phyloP scores from a whole-genome alignment of 2,113 vertebrate species.

The Struthio camelus region DNA sequence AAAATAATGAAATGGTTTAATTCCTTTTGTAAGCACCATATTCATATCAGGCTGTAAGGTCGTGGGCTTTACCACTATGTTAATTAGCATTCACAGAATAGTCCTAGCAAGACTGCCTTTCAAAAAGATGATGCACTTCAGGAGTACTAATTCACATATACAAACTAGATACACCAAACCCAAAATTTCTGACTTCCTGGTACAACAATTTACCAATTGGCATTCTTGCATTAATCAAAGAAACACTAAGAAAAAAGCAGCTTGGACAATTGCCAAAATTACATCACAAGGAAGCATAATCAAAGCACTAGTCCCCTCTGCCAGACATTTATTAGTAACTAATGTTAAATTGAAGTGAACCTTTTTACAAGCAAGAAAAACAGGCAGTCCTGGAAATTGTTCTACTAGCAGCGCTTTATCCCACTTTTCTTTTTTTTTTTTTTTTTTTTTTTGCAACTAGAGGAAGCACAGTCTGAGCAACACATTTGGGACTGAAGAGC shows the following conservation, averaged over 20 bases:
- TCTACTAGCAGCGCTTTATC: slow-evolving; percentile 37
- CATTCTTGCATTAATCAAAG: background rate
- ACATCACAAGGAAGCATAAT: slow-evolving; percentile 4
- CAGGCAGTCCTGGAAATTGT: slow-evolving; percentile 27
- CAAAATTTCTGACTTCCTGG: background rate
- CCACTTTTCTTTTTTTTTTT: slow-evolving; percentile 18
- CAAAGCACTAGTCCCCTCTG: background rate
- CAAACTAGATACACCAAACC: background rate
- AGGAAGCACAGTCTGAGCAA: background rate
- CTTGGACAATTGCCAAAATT: background rate
- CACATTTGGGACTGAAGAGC: background rate
- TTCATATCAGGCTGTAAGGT: slow-evolving; percentile 14
- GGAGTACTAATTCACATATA: background rate
- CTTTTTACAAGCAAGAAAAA: slow-evolving; percentile 39
- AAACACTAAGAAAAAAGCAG: background rate
- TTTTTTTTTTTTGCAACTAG: background rate
- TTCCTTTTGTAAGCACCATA: slow-evolving; percentile 17
- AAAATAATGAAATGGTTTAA: slow-evolving; percentile 19
- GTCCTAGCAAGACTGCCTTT: slow-evolving; percentile 25
- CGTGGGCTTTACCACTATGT: background rate
- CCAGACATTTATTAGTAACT: slow-evolving; percentile 25
- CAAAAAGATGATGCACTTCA: slow-evolving; percentile 9
- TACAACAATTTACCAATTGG: background rate
- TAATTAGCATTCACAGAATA: slow-evolving; percentile 23
- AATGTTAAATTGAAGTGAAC: background rate